Conservation (phyloP, 2,113 vertebrate species). For the Ceratotherium simum region DNA sequence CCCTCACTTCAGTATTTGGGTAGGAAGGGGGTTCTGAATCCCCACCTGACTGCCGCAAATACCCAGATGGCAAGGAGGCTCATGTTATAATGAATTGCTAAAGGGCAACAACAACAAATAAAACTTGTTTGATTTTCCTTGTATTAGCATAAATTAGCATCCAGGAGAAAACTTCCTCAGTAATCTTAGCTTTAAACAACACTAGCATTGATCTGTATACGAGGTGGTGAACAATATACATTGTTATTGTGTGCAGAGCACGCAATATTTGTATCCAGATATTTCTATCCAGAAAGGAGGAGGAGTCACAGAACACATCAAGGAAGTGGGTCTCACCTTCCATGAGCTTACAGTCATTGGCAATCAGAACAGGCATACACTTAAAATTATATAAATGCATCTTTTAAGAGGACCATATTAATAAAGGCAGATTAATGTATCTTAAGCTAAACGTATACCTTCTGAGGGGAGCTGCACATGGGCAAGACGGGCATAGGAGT, state of each 20-base stretch:
- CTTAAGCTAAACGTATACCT: background rate
- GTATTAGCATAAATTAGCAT: constrained; percentile 68
- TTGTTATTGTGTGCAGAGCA: background rate
- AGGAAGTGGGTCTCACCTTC: background rate
- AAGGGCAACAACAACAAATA: constrained; percentile 65
- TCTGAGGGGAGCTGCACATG: background rate
- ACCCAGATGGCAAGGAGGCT: constrained; percentile 38
- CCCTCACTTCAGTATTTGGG: constrained; percentile 19
- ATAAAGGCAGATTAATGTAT: background rate
- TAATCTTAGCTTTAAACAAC: constrained; percentile 1
- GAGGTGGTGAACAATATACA: background rate
- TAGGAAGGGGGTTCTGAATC: constrained; percentile 56
- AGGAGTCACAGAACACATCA: background rate
- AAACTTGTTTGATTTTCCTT: constrained; percentile 65
- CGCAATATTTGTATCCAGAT: background rate
- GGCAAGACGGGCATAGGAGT: background rate
- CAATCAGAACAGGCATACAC: background rate
- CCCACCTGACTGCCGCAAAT: constrained; percentile 54
- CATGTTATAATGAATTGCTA: constrained; percentile 63
- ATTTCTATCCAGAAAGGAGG: background rate
- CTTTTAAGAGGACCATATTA: background rate
- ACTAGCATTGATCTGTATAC: background rate
- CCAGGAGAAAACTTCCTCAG: constrained; percentile 13
- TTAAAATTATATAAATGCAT: background rate
- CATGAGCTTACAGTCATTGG: background rate